Evolutionary conservation across 1,140 invertebrate species (phyloP), one percentile per base, ranked within the genome.

Genomic region (Drosophila tsacasi): DNA sequence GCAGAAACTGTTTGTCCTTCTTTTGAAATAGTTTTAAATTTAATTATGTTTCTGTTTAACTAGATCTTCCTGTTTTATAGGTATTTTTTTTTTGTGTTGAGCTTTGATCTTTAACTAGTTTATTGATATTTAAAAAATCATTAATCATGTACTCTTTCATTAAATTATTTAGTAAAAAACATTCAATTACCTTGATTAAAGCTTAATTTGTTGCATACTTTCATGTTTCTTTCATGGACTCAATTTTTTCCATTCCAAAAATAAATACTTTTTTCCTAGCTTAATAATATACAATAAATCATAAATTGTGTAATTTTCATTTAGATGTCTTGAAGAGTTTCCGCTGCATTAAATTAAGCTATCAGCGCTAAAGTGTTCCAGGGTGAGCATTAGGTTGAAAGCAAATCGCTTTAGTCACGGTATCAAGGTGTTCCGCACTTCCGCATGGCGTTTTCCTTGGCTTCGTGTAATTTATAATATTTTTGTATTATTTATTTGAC

Each of bases 401-500:
- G 73, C 54, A 68, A 62, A 69, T 75, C 58, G 71, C 72, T 64
- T 64, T 42, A 46, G 71, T 75, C 72, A 75, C 71, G 72, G 72
- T 75, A 75, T 63, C 72, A 75, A 75, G 68, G 72, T 75, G 72
- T 76, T 76, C 72, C 76, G 40, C 55, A 79, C 76, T 79, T 79
- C 60, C 67, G 66, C 40, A 10, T 62, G 54, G 64, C 61, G 62
- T 71, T 83, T 87, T 80, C 75, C 76, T 73, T 74, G 79, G 75
- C 78, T 82, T 69, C 82, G 71, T 89, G 85, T 89, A 89, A 89
- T 89, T 89, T 89, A 89, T 89, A 89, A 89, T 90, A 90, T 89
- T 89, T 78, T 84, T 85, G 81, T 90, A 83, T 90, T 89, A 90
- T 89, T 89, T 89, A 89, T 90, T 78, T 80, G 83, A 59, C 65